Conservation (phyloP, 2,113 vertebrate species). For the Helogale parvula region DNA sequence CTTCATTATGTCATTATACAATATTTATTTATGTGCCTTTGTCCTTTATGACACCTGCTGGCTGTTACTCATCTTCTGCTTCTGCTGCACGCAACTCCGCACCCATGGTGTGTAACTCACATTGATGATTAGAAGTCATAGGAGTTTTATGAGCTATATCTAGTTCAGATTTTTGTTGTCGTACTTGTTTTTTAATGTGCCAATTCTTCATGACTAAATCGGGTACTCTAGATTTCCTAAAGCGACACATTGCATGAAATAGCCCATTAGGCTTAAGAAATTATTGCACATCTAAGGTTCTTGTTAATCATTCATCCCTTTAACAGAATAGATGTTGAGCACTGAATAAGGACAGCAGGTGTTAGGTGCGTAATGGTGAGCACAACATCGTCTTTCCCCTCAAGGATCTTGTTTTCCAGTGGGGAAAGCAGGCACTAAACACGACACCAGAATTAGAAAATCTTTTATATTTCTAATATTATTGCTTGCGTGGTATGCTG, state of each 20-base stretch:
- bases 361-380: not conserved
- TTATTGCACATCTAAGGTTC: not conserved
- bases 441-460: not conserved
- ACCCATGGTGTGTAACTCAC: not conserved
- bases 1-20: not conserved
- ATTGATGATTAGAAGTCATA: slow-evolving; percentile 45
- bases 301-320: slow-evolving; percentile 7
- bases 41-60: not conserved
- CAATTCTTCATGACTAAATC: not conserved
- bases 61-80: not conserved
- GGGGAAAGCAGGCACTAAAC: not conserved
- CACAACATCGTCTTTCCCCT: not conserved
- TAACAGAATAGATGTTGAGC: not conserved
- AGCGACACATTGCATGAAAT: not conserved
- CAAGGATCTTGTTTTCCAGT: not conserved
- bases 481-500: not conserved
- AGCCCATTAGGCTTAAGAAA: not conserved
- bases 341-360: not conserved
- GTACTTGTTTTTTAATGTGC: not conserved
- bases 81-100: not conserved
- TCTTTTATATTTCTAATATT: not conserved
- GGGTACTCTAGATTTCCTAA: not conserved
- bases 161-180: not conserved
- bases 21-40: not conserved
- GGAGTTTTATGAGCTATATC: not conserved